These are phyloP conservation scores for Globodera ellingtonae DNA, from an alignment of 1,140 invertebrate genomes.

Conservation along the genomic window DNA sequence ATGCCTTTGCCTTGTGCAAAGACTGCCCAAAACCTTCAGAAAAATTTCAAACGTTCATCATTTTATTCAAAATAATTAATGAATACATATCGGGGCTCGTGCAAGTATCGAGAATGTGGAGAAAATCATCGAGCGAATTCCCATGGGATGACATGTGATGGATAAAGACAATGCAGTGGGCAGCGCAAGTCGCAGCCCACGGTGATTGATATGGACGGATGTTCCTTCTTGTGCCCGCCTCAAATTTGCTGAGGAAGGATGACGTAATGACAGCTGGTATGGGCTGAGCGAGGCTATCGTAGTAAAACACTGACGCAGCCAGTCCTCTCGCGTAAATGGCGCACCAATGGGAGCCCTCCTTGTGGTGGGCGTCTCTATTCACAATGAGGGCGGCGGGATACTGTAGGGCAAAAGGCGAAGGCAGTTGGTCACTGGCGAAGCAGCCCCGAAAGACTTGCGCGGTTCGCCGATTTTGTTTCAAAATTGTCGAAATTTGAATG, in stretches of 20 bases:
- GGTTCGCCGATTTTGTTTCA: slow-evolving; percentile 8
- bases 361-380: neutral
- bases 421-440: slow-evolving; percentile 10
- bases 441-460: neutral
- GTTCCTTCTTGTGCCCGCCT: too few species aligned
- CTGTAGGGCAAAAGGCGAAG: neutral
- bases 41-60: neutral
- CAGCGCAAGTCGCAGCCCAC: too few species aligned
- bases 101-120: too few species aligned
- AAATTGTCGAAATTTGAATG: slow-evolving; percentile 12
- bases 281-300: neutral
- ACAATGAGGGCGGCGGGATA: slow-evolving; percentile 11
- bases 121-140: too few species aligned
- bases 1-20: too few species aligned
- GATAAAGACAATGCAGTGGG: too few species aligned
- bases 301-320: neutral
- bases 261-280: neutral
- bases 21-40: too few species aligned
- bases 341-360: slow-evolving; percentile 4
- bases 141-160: too few species aligned
- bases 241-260: neutral
- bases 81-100: too few species aligned
- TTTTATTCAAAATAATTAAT: too few species aligned
- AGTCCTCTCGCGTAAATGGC: neutral
- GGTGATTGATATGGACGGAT: too few species aligned